Percentiles rank a stretch among this genome's conserved stretches.
Evolutionary conservation across 2,113 vertebrate genomes (phyloP).

Genomic region (Potamarius usumacintae): DNA sequence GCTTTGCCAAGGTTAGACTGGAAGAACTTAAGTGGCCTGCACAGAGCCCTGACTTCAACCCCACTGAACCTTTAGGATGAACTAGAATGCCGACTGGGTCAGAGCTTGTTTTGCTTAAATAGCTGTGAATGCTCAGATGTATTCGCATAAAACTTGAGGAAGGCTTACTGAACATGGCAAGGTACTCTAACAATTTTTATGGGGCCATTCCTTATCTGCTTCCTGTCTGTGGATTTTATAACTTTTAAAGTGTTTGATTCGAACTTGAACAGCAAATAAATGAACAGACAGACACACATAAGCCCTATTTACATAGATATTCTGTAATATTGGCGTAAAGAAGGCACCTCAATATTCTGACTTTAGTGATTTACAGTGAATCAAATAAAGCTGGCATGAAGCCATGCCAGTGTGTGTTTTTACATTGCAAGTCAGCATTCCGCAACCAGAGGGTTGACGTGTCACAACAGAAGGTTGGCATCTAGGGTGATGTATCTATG

Average conservation of each 20-base stretch:
- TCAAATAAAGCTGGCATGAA: no score
- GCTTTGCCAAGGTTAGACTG: background rate
- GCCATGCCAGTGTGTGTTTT: no score
- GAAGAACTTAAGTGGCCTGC: background rate
- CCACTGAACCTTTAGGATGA: background rate
- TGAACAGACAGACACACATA: slow-evolving; percentile 39
- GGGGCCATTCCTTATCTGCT: background rate
- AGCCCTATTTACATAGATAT: no score
- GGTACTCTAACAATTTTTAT: background rate
- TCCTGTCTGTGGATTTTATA: background rate
- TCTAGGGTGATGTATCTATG: no score
- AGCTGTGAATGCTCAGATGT: background rate
- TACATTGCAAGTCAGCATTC: no score
- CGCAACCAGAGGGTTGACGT: no score
- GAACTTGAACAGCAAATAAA: slow-evolving; percentile 65
- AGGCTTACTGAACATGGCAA: background rate
- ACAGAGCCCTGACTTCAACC: background rate
- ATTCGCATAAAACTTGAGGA: background rate
- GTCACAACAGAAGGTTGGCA: no score
- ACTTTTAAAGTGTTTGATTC: background rate
- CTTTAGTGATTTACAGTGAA: no score
- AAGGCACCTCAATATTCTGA: no score
- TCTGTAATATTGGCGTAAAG: no score
- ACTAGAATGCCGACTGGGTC: background rate
- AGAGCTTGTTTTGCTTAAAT: background rate